These are phyloP conservation scores for Metacarcinus magister DNA, from an alignment of 2,888 invertebrate species.

Conservation along the genomic window DNA sequence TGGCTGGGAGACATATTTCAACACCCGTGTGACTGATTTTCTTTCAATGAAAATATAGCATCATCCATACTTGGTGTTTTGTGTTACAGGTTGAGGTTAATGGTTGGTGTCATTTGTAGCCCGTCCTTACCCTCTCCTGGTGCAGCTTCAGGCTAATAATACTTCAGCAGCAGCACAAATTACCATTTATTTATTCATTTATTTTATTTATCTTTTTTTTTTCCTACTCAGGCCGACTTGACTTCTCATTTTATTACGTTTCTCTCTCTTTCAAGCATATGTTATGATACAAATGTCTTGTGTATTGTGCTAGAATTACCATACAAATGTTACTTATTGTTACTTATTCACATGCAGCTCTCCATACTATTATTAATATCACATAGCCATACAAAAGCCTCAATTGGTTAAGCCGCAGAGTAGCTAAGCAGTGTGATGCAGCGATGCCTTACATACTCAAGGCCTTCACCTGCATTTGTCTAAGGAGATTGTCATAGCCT, in stretches of 20 bases:
- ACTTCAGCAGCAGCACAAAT: background rate
- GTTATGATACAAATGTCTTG: background rate
- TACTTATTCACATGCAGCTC: background rate
- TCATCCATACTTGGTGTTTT: background rate
- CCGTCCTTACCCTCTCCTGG: conserved; percentile 13
- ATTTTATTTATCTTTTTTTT: too few species aligned
- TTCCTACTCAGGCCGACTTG: background rate
- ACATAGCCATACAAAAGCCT: background rate
- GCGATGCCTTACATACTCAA: background rate
- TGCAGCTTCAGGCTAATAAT: background rate
- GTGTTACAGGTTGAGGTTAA: conserved; percentile 27
- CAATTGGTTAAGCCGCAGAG: background rate
- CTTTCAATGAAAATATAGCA: background rate
- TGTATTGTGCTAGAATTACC: background rate
- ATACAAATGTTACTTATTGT: background rate
- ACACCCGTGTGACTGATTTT: background rate
- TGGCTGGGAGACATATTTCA: conserved; percentile 44
- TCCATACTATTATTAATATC: background rate
- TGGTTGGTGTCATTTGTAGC: background rate
- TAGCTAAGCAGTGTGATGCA: background rate
- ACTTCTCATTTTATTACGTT: background rate
- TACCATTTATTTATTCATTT: too few species aligned
- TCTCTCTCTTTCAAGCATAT: background rate
- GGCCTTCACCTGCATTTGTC: background rate
- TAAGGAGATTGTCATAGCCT: background rate